Evolutionary conservation across 2,888 invertebrate genomes (phyloP), one percentile per base, ranked within the genome.

Genomic region (Agrochola litura): DNA sequence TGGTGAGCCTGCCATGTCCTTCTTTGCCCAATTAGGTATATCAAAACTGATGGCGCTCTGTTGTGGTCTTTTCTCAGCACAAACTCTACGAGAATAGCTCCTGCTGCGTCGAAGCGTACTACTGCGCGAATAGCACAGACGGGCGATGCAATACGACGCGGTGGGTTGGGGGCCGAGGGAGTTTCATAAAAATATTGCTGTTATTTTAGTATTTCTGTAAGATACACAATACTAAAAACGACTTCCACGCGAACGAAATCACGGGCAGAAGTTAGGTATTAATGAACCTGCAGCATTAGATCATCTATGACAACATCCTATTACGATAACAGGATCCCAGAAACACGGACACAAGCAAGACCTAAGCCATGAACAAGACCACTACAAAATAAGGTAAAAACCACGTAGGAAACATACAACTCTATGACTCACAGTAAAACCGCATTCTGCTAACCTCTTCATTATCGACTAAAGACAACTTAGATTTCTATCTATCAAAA

Each of bases 401-500:
- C 61, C 63, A 37, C 56, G 37, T 37, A 37, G 37, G 37, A 69
- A 52, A 65, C 56, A 76, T 73, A 52, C 67, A 58, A 74, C 37
- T 67, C 25, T 68, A 82, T 58, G 68, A 80, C 25, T 69, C 65
- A 82, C 14, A 67, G 9, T 22, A 56, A 66, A 69, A 66, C 80
- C 69, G 80, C 77, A 77, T 82, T 66, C 8, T 41, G 41, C 30
- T 54, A 64, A 60, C 65, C 46, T 49, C 69, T 61, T 77, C n/a
- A 56, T 25, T 68, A 58, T 52, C n/a, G 19, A 65, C 30, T 22
- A 77, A 56, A 77, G 65, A 77, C 65, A 61, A 82, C 16, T 30
- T 41, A 61, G 14, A 56, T 82, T 77, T 61, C 41, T 82, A 69
- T 64, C 14, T 68, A 82, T 37, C 30, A 16, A 69, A 80, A 82